Evolutionary conservation across 1,140 invertebrate species (phyloP).

Genomic region (Macrobrachium nipponense): DNA sequence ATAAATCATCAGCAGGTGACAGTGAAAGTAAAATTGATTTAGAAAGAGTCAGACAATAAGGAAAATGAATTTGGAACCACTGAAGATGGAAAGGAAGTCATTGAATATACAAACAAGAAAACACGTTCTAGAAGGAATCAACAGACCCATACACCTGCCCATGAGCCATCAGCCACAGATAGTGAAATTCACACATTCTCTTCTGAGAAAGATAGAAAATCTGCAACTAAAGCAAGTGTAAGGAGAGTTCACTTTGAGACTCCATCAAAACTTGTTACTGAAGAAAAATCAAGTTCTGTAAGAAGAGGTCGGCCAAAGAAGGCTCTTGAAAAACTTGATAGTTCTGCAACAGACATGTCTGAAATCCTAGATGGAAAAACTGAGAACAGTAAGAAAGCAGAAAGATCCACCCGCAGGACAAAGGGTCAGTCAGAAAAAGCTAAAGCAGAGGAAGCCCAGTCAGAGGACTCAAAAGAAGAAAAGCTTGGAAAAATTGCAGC

Average conservation of each 20-base stretch:
- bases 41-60: background rate
- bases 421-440: background rate
- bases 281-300: too few relatives aligned
- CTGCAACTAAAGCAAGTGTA: background rate
- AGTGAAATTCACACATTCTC: background rate
- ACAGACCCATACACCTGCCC: too few relatives aligned
- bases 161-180: too few relatives aligned
- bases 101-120: background rate
- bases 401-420: background rate
- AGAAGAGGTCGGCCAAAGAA: too few relatives aligned
- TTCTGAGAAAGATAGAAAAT: background rate
- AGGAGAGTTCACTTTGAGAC: background rate
- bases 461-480: background rate
- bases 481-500: background rate
- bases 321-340: too few relatives aligned
- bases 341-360: too few relatives aligned
- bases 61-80: background rate
- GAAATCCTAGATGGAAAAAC: too few relatives aligned
- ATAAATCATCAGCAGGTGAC: background rate
- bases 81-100: background rate
- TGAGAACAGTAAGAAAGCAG: background rate
- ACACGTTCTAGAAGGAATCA: background rate
- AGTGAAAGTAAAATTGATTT: background rate
- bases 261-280: too few relatives aligned
- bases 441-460: background rate